Evolutionary conservation across 2,888 invertebrate species (phyloP), one percentile per base, ranked within the genome.

Genomic region (Coenonympha glycerion): DNA sequence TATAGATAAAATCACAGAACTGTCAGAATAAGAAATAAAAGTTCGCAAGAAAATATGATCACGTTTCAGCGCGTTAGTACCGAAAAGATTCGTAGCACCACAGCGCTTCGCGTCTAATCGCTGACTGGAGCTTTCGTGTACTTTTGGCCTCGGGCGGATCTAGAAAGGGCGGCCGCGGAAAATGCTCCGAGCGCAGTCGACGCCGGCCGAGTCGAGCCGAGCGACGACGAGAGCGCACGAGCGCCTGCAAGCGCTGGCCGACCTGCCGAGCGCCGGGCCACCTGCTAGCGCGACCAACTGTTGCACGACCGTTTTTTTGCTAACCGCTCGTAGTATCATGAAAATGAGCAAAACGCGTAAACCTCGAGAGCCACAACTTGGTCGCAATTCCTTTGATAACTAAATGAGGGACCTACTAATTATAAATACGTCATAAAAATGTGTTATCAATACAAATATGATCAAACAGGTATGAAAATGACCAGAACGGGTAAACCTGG

Each of bases 241-340:
- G 56, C 55, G 49, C 58, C 67, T 47, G 59, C 67, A 75, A 73
- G 61, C 62, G 65, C 65, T 60, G 46, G 50, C 62, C 71, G 83
- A 84, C 86, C 85, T 85, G 85, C 79, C 84, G 75, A 74, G 76
- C 83, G n/a, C 85, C 84, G 75, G 74, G 76, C 84, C 85, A 85
- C 86, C 86, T 85, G 85, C 84, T 77, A 69, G 74, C 62, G 55
- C 52, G 65, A 71, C 85, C 86, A 87, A 86, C 86, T 86, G 86
- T 86, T 86, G 83, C 82, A 69, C 83, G 82, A 80, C 86, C 83
- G 87, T 86, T 85, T 85, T 86, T 84, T 85, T 79, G 75, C 76
- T 71, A 74, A 72, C 73, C 74, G 72, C 66, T 71, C 66, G 62
- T 48, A 61, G 64, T 73, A 72, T 73, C 71, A 71, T 69, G 71